phyloP scores from a whole-genome alignment of 2,888 invertebrate species.

The Galerucella nymphaeae region DNA sequence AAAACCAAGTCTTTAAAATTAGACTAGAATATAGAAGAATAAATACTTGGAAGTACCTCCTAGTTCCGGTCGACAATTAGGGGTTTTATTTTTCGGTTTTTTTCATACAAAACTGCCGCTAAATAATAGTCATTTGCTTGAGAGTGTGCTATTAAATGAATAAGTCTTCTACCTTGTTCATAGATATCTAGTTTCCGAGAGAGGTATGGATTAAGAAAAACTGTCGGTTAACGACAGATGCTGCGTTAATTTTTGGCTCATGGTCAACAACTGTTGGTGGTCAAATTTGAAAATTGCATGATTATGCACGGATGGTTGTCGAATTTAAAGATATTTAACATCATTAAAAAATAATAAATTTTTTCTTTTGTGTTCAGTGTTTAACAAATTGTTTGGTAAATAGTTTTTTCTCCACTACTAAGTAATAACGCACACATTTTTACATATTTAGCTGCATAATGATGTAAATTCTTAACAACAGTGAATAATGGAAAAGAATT shows the following conservation, averaged over 20 bases:
- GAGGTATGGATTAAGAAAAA: slow-evolving; percentile 36
- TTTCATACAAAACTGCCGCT: slow-evolving; percentile 49
- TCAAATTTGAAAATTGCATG: slow-evolving; percentile 27
- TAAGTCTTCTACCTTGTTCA: slow-evolving; percentile 43
- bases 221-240: slow-evolving; percentile 57
- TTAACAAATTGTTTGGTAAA: too few species aligned
- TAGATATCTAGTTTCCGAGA: slow-evolving; percentile 53
- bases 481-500: too few species aligned
- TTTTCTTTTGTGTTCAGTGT: not conserved
- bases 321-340: not conserved
- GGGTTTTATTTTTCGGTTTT: slow-evolving; percentile 61
- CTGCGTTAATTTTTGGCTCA: slow-evolving; percentile 48
- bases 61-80: slow-evolving; percentile 61
- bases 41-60: slow-evolving; percentile 53
- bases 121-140: slow-evolving; percentile 59
- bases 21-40: slow-evolving; percentile 38
- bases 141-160: slow-evolving; percentile 48
- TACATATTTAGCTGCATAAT: too few species aligned
- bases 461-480: too few species aligned
- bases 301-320: slow-evolving; percentile 25
- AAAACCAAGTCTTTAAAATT: slow-evolving; percentile 32
- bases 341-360: not conserved
- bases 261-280: slow-evolving; percentile 42
- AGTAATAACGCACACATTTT: too few species aligned
- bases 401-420: too few species aligned